Evolutionary conservation across 2,113 vertebrate species (phyloP).

Genomic region (Solea senegalensis): DNA sequence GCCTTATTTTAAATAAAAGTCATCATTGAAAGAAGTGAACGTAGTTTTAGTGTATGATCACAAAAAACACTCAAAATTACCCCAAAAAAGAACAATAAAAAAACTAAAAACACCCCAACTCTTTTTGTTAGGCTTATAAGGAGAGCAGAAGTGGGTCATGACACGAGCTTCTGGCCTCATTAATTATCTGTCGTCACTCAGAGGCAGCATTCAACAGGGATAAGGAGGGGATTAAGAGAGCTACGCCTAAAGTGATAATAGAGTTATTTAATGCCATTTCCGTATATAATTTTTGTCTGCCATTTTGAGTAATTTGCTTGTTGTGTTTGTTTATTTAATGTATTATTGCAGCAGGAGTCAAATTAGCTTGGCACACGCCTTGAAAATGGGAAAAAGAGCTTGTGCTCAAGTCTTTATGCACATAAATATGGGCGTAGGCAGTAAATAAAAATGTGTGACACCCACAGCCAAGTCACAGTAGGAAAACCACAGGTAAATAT

Average conservation of each 20-base stretch:
- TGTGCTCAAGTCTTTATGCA: no score
- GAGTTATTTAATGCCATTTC: not conserved
- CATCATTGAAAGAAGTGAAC: not conserved
- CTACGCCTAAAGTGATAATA: not conserved
- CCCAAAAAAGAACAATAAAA: not conserved
- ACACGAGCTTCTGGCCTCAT: conserved; percentile 37
- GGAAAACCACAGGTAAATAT: no score
- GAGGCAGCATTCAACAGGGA: conserved; percentile 25
- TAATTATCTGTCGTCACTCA: conserved; percentile 58
- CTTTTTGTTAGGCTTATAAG: conserved; percentile 37
- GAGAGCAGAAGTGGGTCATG: conserved; percentile 23
- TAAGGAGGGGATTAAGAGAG: conserved; percentile 1
- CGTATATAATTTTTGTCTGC: not conserved
- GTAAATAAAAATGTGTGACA: no score
- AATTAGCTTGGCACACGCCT: no score
- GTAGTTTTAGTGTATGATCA: not conserved
- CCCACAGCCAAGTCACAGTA: no score
- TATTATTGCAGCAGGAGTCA: no score
- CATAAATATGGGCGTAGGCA: no score
- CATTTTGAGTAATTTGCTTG: not conserved
- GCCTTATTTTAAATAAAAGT: not conserved
- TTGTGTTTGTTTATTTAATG: not conserved
- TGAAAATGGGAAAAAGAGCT: no score
- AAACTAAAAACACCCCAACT: not conserved
- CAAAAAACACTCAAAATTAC: not conserved